Base-by-base conservation (phyloP, 2,888 invertebrate genomes). In the Caenorhabditis afra region DNA sequence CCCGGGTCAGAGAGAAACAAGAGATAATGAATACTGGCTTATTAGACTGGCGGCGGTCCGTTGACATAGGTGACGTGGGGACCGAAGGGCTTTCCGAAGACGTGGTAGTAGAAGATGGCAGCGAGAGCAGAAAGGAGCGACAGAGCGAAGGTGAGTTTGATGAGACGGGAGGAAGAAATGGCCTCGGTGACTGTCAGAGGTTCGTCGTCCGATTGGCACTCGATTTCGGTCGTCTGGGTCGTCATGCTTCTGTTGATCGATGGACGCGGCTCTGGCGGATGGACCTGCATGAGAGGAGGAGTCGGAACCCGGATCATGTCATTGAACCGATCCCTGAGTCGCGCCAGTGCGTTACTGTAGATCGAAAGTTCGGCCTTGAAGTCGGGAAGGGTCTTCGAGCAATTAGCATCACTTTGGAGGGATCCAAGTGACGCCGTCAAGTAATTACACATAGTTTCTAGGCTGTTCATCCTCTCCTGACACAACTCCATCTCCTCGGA, bases 391-490 rank as follows among this genome's bases (percentile, higher is more conserved):
- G 22, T 71, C n/a, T 65, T 61, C 4, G 47, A 12, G 12, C 4
- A 7, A 29, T 65, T 70, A 5, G 59, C 74, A 2, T 79, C 79
- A 16, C 74, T 76, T 50, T 83, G 82, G 11, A 86, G 75, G 2
- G 68, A 52, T n/a, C 50, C 35, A 23, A 86, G 49, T 1, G 84
- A 79, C 12, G 66, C 55, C 4, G 84, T 83, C 59, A 86, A 65
- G 47, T 83, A 85, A 62, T 85, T 85, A 79, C 86, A 86, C 82
- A 83, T 81, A 10, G 86, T 85, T 55, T 86, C 86, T 55, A 86
- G 67, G 50, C 82, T 82, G 58, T 85, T 74, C 84, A 86, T 84
- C 53, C 85, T 52, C 49, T 86, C 84, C 50, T 85, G 84, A 61
- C 86, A 86, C 67, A 82, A 64, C 44, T 84, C 82, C 79, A 86